Evolutionary conservation across 2,888 invertebrate species (phyloP).

Genomic region (Panzeria rudis): DNA sequence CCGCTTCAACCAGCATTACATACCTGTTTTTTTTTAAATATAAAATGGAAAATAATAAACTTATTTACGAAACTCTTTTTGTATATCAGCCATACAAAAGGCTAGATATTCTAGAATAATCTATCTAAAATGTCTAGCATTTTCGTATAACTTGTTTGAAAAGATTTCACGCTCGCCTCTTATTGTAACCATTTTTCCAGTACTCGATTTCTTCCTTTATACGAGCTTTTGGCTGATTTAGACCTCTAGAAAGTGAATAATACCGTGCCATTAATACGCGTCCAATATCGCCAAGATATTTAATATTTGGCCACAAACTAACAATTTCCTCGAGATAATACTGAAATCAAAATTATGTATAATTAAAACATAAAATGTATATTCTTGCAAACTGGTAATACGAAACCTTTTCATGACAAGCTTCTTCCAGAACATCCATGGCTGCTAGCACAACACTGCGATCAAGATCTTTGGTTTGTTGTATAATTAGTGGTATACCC

Average conservation of each 20-base stretch:
- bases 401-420: conserved; percentile 93
- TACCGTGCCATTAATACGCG: conserved; percentile 90
- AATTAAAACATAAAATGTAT: not conserved
- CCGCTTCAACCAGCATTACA: conserved; percentile 94
- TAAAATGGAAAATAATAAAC: conserved; percentile 31
- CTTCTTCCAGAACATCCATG: conserved; percentile 93
- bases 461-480: conserved; percentile 93
- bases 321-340: conserved; percentile 90
- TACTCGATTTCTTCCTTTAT: conserved; percentile 90
- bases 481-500: conserved; percentile 93
- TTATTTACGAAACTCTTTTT: conserved; percentile 12
- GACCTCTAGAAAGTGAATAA: conserved; percentile 89
- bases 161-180: conserved; percentile 84
- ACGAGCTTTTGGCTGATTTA: conserved; percentile 87
- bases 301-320: conserved; percentile 88
- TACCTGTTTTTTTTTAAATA: conserved; percentile 87
- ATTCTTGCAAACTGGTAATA: not conserved
- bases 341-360: conserved; percentile 82
- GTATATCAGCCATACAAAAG: conserved; percentile 56
- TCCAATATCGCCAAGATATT: conserved; percentile 90
- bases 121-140: conserved; percentile 10
- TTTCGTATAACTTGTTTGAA: conserved; percentile 51
- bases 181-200: conserved; percentile 91
- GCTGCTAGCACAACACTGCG: conserved; percentile 92
- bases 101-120: conserved; percentile 7